phyloP scores from a whole-genome alignment of 2,797 vertebrate genomes.

The Gymnodraco acuticeps region DNA sequence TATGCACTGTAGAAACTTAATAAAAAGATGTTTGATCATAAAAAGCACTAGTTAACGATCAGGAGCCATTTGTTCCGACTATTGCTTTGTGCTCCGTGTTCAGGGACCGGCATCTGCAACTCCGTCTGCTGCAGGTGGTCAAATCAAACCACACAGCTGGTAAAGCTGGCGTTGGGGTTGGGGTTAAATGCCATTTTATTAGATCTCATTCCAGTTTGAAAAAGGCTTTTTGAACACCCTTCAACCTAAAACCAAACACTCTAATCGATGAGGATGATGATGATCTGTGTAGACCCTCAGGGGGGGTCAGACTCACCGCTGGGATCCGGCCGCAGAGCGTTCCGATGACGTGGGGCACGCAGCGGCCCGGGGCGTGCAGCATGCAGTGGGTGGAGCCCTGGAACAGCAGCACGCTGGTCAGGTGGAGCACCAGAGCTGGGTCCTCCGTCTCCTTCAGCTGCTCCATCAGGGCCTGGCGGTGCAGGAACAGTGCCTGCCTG shows the following conservation, averaged over 20 bases:
- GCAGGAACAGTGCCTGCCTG: conserved; percentile 89
- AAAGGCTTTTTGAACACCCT: too few species aligned
- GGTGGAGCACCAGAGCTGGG: conserved; percentile 92
- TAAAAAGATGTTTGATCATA: too few species aligned
- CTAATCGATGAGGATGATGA: too few species aligned
- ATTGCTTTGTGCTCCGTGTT: neutral
- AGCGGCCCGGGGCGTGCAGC: conserved; percentile 96
- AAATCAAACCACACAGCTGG: neutral
- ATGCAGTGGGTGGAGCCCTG: conserved; percentile 92
- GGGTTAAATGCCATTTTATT: too few species aligned
- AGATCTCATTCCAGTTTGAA: too few species aligned
- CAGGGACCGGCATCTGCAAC: neutral
- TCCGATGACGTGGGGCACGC: conserved; percentile 93
- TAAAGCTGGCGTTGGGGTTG: neutral
- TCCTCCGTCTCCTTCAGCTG: conserved; percentile 93
- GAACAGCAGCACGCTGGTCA: conserved; percentile 93
- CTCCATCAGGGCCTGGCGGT: conserved; percentile 92
- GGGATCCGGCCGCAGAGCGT: conserved; percentile 89
- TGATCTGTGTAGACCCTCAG: too few species aligned
- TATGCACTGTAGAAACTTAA: too few species aligned
- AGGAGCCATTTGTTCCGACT: too few species aligned
- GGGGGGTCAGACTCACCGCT: conserved; percentile 79
- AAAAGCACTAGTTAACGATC: too few species aligned
- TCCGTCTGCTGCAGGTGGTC: neutral
- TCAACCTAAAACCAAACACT: too few species aligned